These are phyloP conservation scores for Mamestra brassicae DNA, from an alignment of 2,888 invertebrate genomes.

Conservation along the genomic window DNA sequence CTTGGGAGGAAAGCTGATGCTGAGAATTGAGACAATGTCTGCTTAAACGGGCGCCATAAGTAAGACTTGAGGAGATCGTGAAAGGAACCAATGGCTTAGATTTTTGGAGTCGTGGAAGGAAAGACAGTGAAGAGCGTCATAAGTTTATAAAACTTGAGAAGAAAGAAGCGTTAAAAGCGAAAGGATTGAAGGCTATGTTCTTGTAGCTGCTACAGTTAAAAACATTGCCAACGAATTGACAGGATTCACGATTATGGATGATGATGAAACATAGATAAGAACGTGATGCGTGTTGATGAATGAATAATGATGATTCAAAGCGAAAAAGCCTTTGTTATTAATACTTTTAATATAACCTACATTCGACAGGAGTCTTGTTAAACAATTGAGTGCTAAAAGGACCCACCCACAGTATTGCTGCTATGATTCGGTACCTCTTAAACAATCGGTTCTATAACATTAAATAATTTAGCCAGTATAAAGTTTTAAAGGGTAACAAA, in stretches of 20 bases:
- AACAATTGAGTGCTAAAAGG: neutral
- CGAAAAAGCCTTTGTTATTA: neutral
- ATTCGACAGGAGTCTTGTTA: neutral
- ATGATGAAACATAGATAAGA: slow-evolving; percentile 3
- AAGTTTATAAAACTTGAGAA: neutral
- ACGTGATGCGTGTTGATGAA: slow-evolving; percentile 7
- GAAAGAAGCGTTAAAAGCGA: neutral
- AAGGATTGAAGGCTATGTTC: neutral
- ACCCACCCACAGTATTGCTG: neutral
- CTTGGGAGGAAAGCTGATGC: slow-evolving; percentile 25
- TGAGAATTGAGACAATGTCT: slow-evolving; percentile 35
- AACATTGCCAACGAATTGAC: neutral
- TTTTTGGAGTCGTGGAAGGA: neutral
- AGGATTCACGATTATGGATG: neutral
- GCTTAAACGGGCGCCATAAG: neutral
- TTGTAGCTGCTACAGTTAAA: neutral
- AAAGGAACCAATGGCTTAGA: neutral
- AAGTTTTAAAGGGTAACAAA: slow-evolving; percentile 39
- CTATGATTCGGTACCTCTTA: neutral
- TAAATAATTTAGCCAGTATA: slow-evolving; percentile 24
- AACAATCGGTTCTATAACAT: slow-evolving; percentile 11
- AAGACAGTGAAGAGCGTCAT: neutral
- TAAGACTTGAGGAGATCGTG: neutral
- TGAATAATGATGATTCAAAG: neutral
- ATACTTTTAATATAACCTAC: neutral